Evolutionary conservation across 2,888 invertebrate species (phyloP), one percentile per base, ranked within the genome.

Genomic region (Platycheirus rosarum): DNA sequence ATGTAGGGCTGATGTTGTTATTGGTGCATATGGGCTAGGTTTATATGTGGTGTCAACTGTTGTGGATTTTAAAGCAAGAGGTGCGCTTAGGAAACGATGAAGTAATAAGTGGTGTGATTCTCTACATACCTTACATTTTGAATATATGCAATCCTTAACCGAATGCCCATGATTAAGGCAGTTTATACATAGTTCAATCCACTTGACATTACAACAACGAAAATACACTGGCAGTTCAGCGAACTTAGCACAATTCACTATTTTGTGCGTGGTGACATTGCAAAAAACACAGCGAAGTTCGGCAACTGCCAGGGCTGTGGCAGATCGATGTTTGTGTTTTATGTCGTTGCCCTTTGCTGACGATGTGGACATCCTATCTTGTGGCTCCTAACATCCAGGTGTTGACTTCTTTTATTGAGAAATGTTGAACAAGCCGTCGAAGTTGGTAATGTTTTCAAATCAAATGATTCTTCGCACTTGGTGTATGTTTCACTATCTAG

Each of bases 21-120:
- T 35, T 37, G 26, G 23, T 49, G 57, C 49, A 14, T 48, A 9
- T n/a, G 16, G 8, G 37, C 26, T 23, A 13, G 23, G 8, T 5
- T 16, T 9, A 5, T 13, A 1, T 13, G 29, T 14, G 3, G 14
- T 51, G 9, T 46, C 49, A 11, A n/a, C n/a, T n/a, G 23, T 35
- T 53, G 32, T 66, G n/a, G 40, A 55, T n/a, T 14, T 23, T 35
- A 40, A 35, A 18, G 0, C 20, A 1, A 40, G 18, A 8, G 46
- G n/a, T 20, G 51, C 8, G 49, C 18, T 37, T 13, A 49, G 74
- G 57, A 74, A 74, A 7, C 48, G 14, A 14, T 49, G 55, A 23
- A 73, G 57, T 46, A 63, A 26, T 46, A 63, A 23, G 20, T 63
- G 53, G 20, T 70, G 60, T 18, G 70, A 49, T 37, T 70, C 60